Evolutionary conservation across 2,113 vertebrate genomes (phyloP).

Genomic region (Columbina picui): DNA sequence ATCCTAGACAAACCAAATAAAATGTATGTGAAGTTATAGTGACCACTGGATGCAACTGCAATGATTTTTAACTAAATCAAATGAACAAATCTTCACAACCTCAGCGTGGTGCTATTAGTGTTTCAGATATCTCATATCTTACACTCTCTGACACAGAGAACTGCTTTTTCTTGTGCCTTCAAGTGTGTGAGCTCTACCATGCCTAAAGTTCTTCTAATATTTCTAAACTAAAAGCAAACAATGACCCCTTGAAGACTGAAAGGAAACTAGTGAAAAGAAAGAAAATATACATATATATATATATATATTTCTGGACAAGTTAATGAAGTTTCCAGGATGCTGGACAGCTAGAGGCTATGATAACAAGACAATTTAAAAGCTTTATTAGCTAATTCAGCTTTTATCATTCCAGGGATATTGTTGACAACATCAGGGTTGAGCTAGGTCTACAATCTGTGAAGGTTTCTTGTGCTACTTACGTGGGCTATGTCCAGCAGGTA

Average conservation of each 20-base stretch:
- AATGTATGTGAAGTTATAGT: background rate
- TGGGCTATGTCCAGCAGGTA: constrained; percentile 94
- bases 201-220: background rate
- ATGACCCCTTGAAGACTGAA: background rate
- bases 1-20: background rate
- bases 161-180: background rate
- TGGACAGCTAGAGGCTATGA: background rate
- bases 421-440: background rate
- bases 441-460: background rate
- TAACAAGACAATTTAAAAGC: background rate
- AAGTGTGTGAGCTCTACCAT: background rate
- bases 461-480: constrained; percentile 71
- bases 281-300: too few species aligned
- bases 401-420: background rate
- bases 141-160: background rate
- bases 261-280: background rate
- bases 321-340: background rate
- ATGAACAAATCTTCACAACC: background rate
- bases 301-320: background rate
- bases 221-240: background rate
- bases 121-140: background rate
- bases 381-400: background rate
- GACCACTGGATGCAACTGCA: background rate
- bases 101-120: background rate
- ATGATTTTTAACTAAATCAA: background rate